Evolutionary conservation across 2,888 invertebrate species (phyloP).

Genomic region (Ochlodes sylvanus): DNA sequence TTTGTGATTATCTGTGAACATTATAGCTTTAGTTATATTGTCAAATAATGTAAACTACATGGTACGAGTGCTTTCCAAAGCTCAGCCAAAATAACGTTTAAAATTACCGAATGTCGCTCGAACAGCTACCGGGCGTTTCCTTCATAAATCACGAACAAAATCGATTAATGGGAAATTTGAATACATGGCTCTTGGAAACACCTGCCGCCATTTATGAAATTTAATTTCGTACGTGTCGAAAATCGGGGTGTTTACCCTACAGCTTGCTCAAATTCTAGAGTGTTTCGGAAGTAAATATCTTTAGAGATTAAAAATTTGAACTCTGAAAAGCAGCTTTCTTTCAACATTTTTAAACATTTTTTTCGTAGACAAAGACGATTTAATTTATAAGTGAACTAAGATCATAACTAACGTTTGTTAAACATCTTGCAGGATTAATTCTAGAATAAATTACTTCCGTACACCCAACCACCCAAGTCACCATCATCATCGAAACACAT

Average conservation of each 20-base stretch:
- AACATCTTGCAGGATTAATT: too few relatives aligned
- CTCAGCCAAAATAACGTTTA: constrained; percentile 28
- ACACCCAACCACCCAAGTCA: too few relatives aligned
- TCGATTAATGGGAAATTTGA: constrained; percentile 54
- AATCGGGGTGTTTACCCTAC: constrained; percentile 36
- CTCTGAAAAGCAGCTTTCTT: neutral
- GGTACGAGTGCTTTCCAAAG: neutral
- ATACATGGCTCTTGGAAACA: constrained; percentile 52
- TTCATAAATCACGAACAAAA: constrained; percentile 54
- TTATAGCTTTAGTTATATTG: too few relatives aligned
- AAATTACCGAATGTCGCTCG: constrained; percentile 27
- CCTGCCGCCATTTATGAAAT: constrained; percentile 54
- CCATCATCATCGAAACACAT: too few relatives aligned
- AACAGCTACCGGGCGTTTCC: constrained; percentile 34
- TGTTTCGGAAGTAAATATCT: constrained; percentile 24
- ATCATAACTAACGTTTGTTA: too few relatives aligned
- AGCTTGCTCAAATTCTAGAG: constrained; percentile 21
- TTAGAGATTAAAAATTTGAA: constrained; percentile 13
- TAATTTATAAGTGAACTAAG: too few relatives aligned
- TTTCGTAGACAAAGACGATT: too few relatives aligned
- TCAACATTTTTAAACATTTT: neutral
- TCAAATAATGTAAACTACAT: neutral
- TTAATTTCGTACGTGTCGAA: constrained; percentile 51
- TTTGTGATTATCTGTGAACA: too few relatives aligned
- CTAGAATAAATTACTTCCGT: too few relatives aligned